phyloP scores from a whole-genome alignment of 2,888 invertebrate genomes.

The Ceratothoa steindachneri region DNA sequence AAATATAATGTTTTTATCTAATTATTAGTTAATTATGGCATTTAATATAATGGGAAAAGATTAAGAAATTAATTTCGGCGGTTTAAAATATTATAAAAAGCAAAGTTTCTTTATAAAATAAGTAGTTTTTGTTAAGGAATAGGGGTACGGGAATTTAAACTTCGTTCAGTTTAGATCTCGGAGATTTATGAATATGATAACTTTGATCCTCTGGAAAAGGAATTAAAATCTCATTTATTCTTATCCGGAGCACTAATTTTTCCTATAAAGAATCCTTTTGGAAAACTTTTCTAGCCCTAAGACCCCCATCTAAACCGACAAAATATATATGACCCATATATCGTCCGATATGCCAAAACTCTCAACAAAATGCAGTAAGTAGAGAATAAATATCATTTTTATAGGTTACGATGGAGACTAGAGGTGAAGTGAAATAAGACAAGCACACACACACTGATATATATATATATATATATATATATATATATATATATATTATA shows the following conservation, averaged over 20 bases:
- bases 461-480: too few relatives aligned
- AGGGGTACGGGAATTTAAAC: background rate
- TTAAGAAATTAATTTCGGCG: background rate
- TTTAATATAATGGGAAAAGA: background rate
- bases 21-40: background rate
- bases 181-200: constrained; percentile 3
- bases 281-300: background rate
- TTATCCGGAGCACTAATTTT: background rate
- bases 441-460: too few relatives aligned
- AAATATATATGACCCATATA: background rate
- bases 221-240: constrained; percentile 12
- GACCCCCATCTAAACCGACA: background rate
- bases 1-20: background rate
- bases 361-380: constrained; percentile 7
- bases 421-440: background rate
- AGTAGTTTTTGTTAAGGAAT: background rate
- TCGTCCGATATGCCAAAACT: constrained; percentile 5
- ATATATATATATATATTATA: too few relatives aligned
- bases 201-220: constrained; percentile 2
- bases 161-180: background rate
- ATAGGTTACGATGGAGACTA: background rate
- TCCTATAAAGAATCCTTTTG: background rate
- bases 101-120: background rate
- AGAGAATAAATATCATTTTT: constrained; percentile 4
- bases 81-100: background rate